Conservation (phyloP, 1,140 invertebrate genomes). For the Drosophila tristis region DNA sequence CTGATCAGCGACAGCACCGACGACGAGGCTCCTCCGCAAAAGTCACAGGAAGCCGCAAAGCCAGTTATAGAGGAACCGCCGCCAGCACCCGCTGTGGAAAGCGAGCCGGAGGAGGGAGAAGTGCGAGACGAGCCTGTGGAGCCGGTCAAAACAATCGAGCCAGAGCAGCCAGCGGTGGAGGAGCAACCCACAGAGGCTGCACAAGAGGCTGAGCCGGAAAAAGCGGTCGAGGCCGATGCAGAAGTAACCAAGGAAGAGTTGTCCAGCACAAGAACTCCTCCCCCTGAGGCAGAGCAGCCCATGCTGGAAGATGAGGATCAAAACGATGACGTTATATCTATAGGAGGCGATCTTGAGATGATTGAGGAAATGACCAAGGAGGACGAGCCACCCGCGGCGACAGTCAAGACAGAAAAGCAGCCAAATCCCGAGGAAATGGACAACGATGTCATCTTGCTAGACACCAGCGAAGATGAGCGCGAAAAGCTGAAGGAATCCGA, state of each 20-base stretch:
- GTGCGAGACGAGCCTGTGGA: conserved; percentile 56
- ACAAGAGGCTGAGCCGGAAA: neutral
- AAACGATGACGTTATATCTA: conserved; percentile 82
- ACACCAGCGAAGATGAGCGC: conserved; percentile 78
- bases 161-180: neutral
- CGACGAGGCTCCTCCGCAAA: conserved; percentile 61
- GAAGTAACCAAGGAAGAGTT: neutral
- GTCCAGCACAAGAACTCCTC: neutral
- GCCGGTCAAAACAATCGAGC: conserved; percentile 4
- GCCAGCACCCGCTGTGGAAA: conserved; percentile 43
- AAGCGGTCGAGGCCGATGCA: no score
- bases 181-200: neutral
- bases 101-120: conserved; percentile 73
- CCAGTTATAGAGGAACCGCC: neutral
- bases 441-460: conserved; percentile 75
- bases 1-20: conserved; percentile 80
- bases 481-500: conserved; percentile 51
- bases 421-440: conserved; percentile 54
- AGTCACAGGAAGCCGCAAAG: conserved; percentile 35
- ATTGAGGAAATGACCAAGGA: conserved; percentile 72
- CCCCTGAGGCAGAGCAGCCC: neutral
- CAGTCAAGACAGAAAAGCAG: conserved; percentile 31
- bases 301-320: conserved; percentile 72
- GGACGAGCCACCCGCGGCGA: conserved; percentile 28
- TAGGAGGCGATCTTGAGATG: conserved; percentile 78